A percentile compares a stretch with the other conserved stretches of the same genome.
Conservation (phyloP, 2,113 vertebrate species). For the Grammomys dolichurus region DNA sequence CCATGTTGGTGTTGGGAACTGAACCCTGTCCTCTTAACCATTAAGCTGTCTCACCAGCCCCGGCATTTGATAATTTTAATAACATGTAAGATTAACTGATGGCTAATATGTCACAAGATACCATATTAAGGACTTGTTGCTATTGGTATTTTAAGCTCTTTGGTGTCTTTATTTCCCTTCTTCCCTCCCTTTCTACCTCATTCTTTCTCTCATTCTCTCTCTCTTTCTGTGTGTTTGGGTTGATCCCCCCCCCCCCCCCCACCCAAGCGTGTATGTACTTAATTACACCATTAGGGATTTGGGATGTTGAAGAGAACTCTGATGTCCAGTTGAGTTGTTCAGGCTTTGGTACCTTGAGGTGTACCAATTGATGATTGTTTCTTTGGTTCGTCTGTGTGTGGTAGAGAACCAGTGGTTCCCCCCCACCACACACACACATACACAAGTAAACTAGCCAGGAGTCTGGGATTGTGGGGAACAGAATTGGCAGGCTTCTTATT, state of each 20-base stretch:
- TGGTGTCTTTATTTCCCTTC: not conserved
- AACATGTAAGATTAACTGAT: constrained; percentile 10
- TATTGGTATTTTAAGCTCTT: no score
- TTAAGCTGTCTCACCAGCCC: not conserved
- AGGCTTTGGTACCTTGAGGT: not conserved
- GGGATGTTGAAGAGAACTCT: not conserved
- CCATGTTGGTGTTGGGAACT: not conserved
- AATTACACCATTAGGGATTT: not conserved
- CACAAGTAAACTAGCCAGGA: not conserved
- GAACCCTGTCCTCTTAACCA: not conserved
- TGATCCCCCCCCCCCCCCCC: no score
- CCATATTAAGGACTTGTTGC: not conserved
- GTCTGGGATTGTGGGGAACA: constrained; percentile 24
- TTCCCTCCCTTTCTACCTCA: accelerated
- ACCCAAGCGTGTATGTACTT: not conserved
- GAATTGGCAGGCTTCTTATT: not conserved
- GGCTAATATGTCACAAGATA: constrained; percentile 16
- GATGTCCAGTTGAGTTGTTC: not conserved
- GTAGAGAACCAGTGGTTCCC: not conserved
- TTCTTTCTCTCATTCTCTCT: not conserved
- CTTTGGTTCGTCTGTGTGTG: not conserved
- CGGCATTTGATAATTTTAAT: not conserved
- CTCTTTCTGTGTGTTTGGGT: not conserved
- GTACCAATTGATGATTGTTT: not conserved
- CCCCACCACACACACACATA: no score